Conservation (phyloP, 2,113 vertebrate genomes). For the Pitta sordida region DNA sequence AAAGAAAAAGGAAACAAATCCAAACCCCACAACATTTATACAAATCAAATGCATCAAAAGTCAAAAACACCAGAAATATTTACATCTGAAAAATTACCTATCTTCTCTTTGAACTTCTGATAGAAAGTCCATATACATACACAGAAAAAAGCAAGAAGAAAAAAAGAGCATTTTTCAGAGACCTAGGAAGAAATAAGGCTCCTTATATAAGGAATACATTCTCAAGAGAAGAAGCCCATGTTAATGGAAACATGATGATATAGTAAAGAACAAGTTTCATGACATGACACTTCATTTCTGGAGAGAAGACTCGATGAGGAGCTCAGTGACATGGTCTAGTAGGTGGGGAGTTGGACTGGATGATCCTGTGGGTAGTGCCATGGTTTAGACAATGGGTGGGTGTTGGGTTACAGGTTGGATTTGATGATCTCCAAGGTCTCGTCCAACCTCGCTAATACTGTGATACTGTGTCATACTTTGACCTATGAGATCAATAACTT, state of each 20-base stretch:
- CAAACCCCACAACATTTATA: background rate
- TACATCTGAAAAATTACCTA: background rate
- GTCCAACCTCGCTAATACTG: too few species aligned
- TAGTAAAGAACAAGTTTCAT: background rate
- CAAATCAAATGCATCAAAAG: background rate
- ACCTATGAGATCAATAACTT: background rate
- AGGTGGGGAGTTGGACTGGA: too few species aligned
- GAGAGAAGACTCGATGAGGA: too few species aligned
- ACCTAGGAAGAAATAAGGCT: background rate
- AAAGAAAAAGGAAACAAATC: background rate
- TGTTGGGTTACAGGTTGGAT: too few species aligned
- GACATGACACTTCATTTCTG: background rate
- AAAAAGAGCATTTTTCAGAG: background rate
- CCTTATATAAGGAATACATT: background rate
- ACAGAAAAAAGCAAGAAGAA: background rate
- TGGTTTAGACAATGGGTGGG: too few species aligned
- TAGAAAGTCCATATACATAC: background rate
- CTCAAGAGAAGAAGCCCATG: background rate
- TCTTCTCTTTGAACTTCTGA: background rate
- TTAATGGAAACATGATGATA: background rate
- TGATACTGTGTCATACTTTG: too few species aligned
- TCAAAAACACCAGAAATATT: background rate
- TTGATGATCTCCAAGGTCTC: too few species aligned
- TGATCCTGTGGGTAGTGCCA: too few species aligned
- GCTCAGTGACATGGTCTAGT: too few species aligned